Base-by-base conservation (phyloP, 1,140 invertebrate species). In the Drosophila tsacasi region DNA sequence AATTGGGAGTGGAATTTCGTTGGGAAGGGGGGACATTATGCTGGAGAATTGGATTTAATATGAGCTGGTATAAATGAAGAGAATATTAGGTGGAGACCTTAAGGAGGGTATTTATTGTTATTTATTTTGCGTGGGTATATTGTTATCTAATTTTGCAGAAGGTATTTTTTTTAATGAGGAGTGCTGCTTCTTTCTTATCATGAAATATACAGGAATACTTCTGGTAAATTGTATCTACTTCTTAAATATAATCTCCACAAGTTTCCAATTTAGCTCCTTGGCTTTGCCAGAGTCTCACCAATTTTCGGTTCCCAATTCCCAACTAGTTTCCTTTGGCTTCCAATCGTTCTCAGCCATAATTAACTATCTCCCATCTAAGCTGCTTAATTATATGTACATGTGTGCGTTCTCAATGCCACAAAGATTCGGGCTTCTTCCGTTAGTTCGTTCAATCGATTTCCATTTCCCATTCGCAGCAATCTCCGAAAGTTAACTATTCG, bases 401-500 rank as follows among this genome's bases (percentile, higher is more conserved):
- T 66, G 21, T 32, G 27, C 10, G n/a, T 61, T 44, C 8, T 44
- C 8, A 19, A 62, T 62, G 9, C 39, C 37, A 25, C 6, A 32
- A 39, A 21, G 12, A 30, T 15, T 35, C 15, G 8, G 21, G 2
- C 44, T n/a, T 27, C 37, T 15, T 27, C 39, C 21, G 15, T 39
- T 7, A 12, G 30, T 40, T 7, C 30, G 32, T 50, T 42, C 67
- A 40, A 73, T 73, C 69, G 69, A 73, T 73, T 73, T 50, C 37
- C 67, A 35, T 35, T 50, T 71, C 25, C 50, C 50, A 72, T 57
- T 73, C 27, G 46, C 46, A 27, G 44, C 40, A 40, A 47, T 39
- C 52, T 65, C 52, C 17, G 21, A 71, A 50, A 71, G 69, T 60
- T 72, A 73, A 73, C 52, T 73, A 71, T 61, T 63, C 42, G 69